These are phyloP conservation scores for Dermolepida albohirtum DNA, from an alignment of 2,888 invertebrate species.

Conservation along the genomic window DNA sequence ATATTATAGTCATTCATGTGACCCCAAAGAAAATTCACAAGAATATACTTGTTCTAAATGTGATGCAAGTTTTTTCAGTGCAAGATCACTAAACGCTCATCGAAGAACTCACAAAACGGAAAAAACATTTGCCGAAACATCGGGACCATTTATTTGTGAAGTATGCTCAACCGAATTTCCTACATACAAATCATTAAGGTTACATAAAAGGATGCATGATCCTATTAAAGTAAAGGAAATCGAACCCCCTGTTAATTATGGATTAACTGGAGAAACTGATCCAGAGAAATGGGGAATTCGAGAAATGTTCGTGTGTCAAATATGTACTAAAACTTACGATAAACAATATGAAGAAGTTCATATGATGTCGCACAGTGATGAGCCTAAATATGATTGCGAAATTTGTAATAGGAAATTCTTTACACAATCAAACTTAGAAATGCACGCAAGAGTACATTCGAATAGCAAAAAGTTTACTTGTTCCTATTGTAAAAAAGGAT, in stretches of 20 bases:
- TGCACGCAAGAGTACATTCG: slow-evolving; percentile 81
- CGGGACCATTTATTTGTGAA: slow-evolving; percentile 69
- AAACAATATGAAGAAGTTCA: slow-evolving; percentile 72
- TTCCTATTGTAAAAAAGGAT: slow-evolving; percentile 62
- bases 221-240: slow-evolving; percentile 71
- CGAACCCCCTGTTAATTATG: slow-evolving; percentile 66
- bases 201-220: slow-evolving; percentile 81
- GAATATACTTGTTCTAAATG: slow-evolving; percentile 67
- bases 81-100: slow-evolving; percentile 72
- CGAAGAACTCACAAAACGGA: slow-evolving; percentile 69
- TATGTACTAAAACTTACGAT: slow-evolving; percentile 68
- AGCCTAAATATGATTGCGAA: slow-evolving; percentile 71
- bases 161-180: slow-evolving; percentile 77
- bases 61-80: slow-evolving; percentile 66
- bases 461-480: slow-evolving; percentile 66
- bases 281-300: slow-evolving; percentile 54
- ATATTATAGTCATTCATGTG: slow-evolving; percentile 66
- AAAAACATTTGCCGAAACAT: slow-evolving; percentile 38
- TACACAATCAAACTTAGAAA: slow-evolving; percentile 73
- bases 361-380: slow-evolving; percentile 74
- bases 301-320: slow-evolving; percentile 59
- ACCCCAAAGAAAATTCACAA: slow-evolving; percentile 46
- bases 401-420: slow-evolving; percentile 81
- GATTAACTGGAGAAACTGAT: slow-evolving; percentile 56
- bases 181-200: slow-evolving; percentile 74